phyloP scores from a whole-genome alignment of 2,888 invertebrate genomes.

The Spicauda simplicius region DNA sequence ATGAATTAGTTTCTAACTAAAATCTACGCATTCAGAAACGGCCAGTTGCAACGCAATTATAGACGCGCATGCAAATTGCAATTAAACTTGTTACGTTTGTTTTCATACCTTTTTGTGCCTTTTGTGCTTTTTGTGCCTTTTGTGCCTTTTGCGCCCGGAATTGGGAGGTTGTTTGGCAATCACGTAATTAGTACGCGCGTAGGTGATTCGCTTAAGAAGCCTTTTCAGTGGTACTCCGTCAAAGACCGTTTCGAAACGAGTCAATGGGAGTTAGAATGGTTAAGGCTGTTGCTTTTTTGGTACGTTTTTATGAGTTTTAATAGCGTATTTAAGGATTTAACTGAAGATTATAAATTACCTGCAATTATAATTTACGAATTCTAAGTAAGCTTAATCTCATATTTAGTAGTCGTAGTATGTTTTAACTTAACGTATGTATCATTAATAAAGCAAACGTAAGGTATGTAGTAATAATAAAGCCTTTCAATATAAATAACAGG shows the following conservation, averaged over 20 bases:
- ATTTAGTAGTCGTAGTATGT: too few relatives aligned
- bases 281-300: neutral
- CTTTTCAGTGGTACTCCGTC: constrained; percentile 17
- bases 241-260: constrained; percentile 11
- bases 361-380: too few relatives aligned
- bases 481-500: neutral
- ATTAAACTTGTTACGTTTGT: constrained; percentile 45
- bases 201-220: constrained; percentile 11
- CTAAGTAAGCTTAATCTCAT: too few relatives aligned
- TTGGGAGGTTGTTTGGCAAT: constrained; percentile 38
- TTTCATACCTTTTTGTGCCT: constrained; percentile 20
- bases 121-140: constrained; percentile 32
- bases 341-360: too few relatives aligned
- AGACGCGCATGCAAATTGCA: constrained; percentile 42
- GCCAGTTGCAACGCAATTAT: constrained; percentile 23
- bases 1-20: constrained; percentile 9
- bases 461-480: too few relatives aligned
- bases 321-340: too few relatives aligned
- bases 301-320: too few relatives aligned
- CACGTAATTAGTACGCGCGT: constrained; percentile 39
- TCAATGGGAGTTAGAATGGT: neutral
- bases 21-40: neutral
- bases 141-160: constrained; percentile 24
- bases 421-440: too few relatives aligned
- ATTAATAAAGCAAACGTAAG: too few relatives aligned